These are phyloP conservation scores for Omphaloscelis lunosa DNA, from an alignment of 2,888 invertebrate species.

Conservation along the genomic window DNA sequence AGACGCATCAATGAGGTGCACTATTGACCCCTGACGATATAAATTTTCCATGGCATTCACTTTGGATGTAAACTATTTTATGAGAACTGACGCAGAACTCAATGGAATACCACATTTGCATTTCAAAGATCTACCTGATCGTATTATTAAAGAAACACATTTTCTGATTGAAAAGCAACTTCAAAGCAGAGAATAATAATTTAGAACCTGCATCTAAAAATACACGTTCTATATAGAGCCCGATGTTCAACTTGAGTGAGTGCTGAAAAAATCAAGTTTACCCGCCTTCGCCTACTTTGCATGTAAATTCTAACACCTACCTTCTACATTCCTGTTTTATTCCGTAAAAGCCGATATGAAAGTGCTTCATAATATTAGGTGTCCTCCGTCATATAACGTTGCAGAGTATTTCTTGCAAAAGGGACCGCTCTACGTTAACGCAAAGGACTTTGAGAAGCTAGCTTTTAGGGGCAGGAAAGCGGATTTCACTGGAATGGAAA, in stretches of 20 bases:
- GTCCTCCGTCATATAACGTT: slow-evolving; percentile 73
- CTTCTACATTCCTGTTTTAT: slow-evolving; percentile 65
- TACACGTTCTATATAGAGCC: slow-evolving; percentile 37
- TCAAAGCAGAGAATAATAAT: slow-evolving; percentile 29
- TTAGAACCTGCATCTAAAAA: slow-evolving; percentile 42
- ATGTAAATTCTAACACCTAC: slow-evolving; percentile 68
- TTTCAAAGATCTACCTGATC: slow-evolving; percentile 26
- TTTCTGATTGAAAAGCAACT: slow-evolving; percentile 29
- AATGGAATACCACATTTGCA: slow-evolving; percentile 18
- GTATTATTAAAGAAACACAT: slow-evolving; percentile 21
- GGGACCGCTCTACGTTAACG: slow-evolving; percentile 73
- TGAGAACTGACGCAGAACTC: neutral
- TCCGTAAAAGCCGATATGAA: slow-evolving; percentile 73
- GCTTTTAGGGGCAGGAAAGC: slow-evolving; percentile 70
- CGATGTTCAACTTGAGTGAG: slow-evolving; percentile 36
- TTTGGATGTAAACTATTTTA: slow-evolving; percentile 9
- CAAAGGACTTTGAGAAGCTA: slow-evolving; percentile 74
- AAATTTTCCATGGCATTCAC: neutral
- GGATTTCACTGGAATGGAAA: slow-evolving; percentile 66
- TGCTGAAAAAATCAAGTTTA: slow-evolving; percentile 60
- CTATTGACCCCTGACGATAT: neutral
- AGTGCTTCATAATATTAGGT: slow-evolving; percentile 75
- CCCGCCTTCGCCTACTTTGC: slow-evolving; percentile 60
- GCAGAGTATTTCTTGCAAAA: slow-evolving; percentile 77
- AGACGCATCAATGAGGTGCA: slow-evolving; percentile 2